Evolutionary conservation across 2,797 vertebrate species (phyloP).

Genomic region (Strix occidentalis): DNA sequence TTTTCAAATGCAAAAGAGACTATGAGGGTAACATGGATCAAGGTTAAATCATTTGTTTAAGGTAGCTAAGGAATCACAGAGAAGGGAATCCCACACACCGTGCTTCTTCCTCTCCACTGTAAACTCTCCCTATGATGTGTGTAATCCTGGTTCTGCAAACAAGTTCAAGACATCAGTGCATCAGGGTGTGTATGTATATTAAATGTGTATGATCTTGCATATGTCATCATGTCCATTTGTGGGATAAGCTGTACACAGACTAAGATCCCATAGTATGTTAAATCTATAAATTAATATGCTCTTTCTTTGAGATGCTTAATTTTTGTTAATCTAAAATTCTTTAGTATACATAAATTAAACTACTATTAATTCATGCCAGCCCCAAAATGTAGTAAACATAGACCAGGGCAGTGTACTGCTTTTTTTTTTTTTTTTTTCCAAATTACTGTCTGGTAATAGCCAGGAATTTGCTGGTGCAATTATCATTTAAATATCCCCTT

Average conservation of each 20-base stretch:
- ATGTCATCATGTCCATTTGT: no score
- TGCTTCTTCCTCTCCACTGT: neutral
- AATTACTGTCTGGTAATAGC: neutral
- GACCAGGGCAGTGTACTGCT: neutral
- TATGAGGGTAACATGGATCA: neutral
- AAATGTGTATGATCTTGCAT: neutral
- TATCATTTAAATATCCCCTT: neutral
- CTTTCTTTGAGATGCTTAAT: neutral
- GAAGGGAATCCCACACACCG: neutral
- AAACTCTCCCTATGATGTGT: neutral
- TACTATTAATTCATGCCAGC: neutral
- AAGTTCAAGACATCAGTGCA: neutral
- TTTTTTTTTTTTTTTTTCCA: no score
- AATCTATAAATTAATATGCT: neutral
- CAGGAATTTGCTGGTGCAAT: neutral
- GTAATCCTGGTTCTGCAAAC: neutral
- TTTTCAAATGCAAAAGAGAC: neutral
- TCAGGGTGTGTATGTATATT: neutral
- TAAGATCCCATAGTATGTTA: neutral
- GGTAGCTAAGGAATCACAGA: neutral
- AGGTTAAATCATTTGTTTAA: neutral
- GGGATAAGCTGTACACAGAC: neutral
- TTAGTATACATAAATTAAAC: neutral
- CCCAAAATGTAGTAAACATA: neutral
- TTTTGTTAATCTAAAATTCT: neutral